Conservation (phyloP, 2,888 invertebrate species). For the Noctua comes region DNA sequence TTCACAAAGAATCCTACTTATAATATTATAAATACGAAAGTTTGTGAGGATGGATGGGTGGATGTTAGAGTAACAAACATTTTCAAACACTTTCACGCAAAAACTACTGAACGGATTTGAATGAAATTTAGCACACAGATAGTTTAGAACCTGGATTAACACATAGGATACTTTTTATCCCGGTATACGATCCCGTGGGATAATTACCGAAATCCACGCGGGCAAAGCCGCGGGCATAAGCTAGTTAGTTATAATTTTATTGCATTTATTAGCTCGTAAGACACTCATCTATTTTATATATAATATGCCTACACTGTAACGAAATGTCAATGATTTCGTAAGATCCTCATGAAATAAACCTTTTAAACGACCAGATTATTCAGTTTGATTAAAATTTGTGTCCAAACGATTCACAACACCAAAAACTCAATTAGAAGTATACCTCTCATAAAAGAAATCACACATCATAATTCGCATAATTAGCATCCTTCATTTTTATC, state of each 20-base stretch:
- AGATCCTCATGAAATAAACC: not conserved
- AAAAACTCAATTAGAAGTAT: not conserved
- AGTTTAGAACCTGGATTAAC: too few relatives aligned
- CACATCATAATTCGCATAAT: conserved; percentile 23
- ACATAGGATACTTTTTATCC: too few relatives aligned
- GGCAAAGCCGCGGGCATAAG: too few relatives aligned
- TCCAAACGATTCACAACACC: not conserved
- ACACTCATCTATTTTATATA: not conserved
- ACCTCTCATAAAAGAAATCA: conserved; percentile 18
- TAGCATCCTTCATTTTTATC: conserved; percentile 31
- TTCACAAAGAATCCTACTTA: not conserved
- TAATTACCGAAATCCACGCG: too few relatives aligned
- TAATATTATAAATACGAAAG: too few relatives aligned
- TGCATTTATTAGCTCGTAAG: not conserved
- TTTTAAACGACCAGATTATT: not conserved
- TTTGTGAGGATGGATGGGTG: too few relatives aligned
- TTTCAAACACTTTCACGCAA: too few relatives aligned
- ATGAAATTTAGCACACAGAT: too few relatives aligned
- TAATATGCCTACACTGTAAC: too few relatives aligned
- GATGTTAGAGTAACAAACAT: too few relatives aligned
- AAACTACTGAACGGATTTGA: too few relatives aligned
- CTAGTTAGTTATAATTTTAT: not conserved
- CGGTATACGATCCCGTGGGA: too few relatives aligned
- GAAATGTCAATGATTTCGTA: not conserved
- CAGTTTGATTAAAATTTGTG: not conserved